Percentiles rank a stretch among this genome's conserved stretches.
Conservation (phyloP, 2,888 invertebrate species). For the Incurvaria masculella region DNA sequence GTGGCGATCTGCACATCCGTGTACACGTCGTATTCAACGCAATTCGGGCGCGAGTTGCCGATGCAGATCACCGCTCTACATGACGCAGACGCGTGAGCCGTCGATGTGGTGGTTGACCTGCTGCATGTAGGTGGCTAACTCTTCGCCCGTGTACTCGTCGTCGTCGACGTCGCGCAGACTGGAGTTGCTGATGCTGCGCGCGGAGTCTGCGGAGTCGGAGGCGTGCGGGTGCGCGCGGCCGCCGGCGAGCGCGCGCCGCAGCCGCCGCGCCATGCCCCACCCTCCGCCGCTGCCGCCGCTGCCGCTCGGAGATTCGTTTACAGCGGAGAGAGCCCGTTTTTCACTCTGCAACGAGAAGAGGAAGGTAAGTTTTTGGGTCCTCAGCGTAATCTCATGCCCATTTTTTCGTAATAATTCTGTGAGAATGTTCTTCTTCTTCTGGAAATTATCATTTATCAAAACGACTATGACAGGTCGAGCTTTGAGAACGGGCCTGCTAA, state of each 20-base stretch:
- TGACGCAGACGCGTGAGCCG: conserved; percentile 17
- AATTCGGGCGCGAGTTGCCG: too few species aligned
- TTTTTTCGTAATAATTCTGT: too few species aligned
- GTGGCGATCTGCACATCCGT: too few species aligned
- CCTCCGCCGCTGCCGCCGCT: conserved; percentile 25
- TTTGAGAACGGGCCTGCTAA: too few species aligned
- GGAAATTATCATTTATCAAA: too few species aligned
- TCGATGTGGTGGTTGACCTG: conserved; percentile 57
- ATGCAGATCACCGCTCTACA: not conserved
- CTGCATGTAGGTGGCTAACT: conserved; percentile 67
- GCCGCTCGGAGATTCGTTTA: conserved; percentile 36
- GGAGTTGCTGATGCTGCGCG: conserved; percentile 68
- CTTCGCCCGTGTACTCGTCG: conserved; percentile 65
- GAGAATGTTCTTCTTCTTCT: too few species aligned
- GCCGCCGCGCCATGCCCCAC: conserved; percentile 32
- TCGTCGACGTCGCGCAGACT: conserved; percentile 71
- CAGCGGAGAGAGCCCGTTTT: conserved; percentile 30
- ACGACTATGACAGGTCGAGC: too few species aligned
- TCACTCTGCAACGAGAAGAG: conserved; percentile 8
- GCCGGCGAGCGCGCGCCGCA: conserved; percentile 17
- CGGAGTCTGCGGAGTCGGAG: conserved; percentile 45
- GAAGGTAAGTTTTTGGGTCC: too few species aligned
- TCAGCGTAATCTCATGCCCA: too few species aligned
- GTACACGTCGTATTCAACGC: too few species aligned
- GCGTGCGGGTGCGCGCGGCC: conserved; percentile 25